A percentile compares a stretch with the other conserved stretches of the same genome.
phyloP scores from a whole-genome alignment of 2,113 vertebrate genomes.

The Bubo blakistoni region DNA sequence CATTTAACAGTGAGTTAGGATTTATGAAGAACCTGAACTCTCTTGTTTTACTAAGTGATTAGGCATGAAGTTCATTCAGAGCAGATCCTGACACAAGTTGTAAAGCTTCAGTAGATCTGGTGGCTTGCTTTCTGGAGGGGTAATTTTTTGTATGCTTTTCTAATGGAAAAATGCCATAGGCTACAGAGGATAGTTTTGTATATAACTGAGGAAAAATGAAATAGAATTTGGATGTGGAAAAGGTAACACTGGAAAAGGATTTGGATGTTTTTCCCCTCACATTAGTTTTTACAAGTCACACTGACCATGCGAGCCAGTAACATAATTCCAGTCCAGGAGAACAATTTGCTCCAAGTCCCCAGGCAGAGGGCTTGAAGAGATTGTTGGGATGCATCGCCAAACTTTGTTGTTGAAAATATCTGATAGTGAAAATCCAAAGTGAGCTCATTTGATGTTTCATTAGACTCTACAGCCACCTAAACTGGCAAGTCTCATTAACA shows the following conservation, averaged over 20 bases:
- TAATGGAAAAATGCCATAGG: background rate
- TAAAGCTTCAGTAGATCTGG: background rate
- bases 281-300: background rate
- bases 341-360: background rate
- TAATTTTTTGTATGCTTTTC: background rate
- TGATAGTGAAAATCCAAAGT: background rate
- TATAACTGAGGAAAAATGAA: background rate
- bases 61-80: background rate
- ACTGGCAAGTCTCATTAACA: background rate
- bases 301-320: background rate
- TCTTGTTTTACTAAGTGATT: background rate
- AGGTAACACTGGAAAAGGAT: background rate
- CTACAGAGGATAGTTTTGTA: background rate
- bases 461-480: background rate
- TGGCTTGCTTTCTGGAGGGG: background rate
- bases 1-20: background rate
- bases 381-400: background rate
- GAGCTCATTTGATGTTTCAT: background rate
- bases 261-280: background rate
- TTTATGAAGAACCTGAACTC: conserved; percentile 27
- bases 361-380: background rate
- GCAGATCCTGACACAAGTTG: background rate
- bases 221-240: background rate
- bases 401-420: background rate
- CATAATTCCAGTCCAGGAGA: background rate